Evolutionary conservation across 2,888 invertebrate species (phyloP).

Genomic region (Theretra japonica): DNA sequence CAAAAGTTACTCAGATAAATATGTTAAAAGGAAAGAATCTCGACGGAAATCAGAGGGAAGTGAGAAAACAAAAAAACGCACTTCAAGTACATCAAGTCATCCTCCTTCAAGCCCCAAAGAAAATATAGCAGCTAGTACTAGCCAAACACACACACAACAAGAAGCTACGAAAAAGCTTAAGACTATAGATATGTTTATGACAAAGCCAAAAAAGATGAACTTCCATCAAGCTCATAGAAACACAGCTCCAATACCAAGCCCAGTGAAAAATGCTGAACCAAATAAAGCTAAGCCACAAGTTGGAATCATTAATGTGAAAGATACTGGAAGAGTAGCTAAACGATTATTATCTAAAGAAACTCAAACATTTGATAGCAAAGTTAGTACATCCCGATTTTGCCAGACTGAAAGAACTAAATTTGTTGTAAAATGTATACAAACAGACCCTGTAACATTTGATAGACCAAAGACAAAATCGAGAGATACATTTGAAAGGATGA

Average conservation of each 20-base stretch:
- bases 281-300: constrained; percentile 49
- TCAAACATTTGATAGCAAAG: constrained; percentile 57
- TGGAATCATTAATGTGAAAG: constrained; percentile 41
- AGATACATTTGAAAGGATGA: constrained; percentile 83
- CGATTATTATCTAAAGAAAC: constrained; percentile 58
- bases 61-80: constrained; percentile 54
- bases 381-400: constrained; percentile 47
- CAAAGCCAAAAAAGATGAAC: constrained; percentile 62
- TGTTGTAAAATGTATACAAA: constrained; percentile 59
- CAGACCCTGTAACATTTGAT: constrained; percentile 53
- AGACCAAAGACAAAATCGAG: constrained; percentile 49
- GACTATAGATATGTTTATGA: constrained; percentile 73
- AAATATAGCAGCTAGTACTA: constrained; percentile 44
- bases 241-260: constrained; percentile 52
- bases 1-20: constrained; percentile 70
- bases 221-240: constrained; percentile 69
- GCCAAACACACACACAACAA: constrained; percentile 53
- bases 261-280: constrained; percentile 47
- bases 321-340: constrained; percentile 57
- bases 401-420: constrained; percentile 61
- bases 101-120: constrained; percentile 64
- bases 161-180: constrained; percentile 69
- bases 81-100: constrained; percentile 62
- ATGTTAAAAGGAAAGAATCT: constrained; percentile 73
- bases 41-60: constrained; percentile 55